phyloP scores from a whole-genome alignment of 2,888 invertebrate species.

The Drosophila trichaetosa region DNA sequence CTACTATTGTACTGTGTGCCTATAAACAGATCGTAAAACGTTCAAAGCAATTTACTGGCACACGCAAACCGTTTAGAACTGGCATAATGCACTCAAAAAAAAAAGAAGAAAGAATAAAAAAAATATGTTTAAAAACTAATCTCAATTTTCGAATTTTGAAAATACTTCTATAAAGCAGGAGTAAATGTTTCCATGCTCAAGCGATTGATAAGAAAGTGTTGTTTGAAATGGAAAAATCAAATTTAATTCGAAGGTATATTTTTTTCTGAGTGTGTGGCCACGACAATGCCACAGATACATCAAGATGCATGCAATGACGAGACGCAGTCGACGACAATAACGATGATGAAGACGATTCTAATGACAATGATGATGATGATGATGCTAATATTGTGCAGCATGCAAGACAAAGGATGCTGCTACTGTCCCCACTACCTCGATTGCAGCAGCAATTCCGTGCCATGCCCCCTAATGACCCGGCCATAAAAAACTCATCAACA shows the following conservation, averaged over 20 bases:
- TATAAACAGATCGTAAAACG: constrained; percentile 77
- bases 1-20: constrained; percentile 31
- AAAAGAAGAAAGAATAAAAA: background rate
- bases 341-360: constrained; percentile 2
- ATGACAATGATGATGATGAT: constrained; percentile 32
- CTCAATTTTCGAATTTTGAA: background rate
- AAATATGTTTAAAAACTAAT: background rate
- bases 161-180: background rate
- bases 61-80: constrained; percentile 65
- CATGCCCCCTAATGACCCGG: constrained; percentile 78
- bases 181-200: background rate
- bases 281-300: constrained; percentile 51
- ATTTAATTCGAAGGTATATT: background rate
- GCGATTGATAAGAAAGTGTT: background rate
- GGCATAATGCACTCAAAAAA: constrained; percentile 19
- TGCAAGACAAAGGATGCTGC: constrained; percentile 53
- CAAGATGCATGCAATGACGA: constrained; percentile 51
- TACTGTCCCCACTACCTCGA: constrained; percentile 1
- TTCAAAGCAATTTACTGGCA: constrained; percentile 74
- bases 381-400: constrained; percentile 58
- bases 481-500: constrained; percentile 78
- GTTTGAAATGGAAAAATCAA: background rate
- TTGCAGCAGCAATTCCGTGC: constrained; percentile 38
- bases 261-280: constrained; percentile 9
- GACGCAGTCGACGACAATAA: constrained; percentile 20